Evolutionary conservation across 2,888 invertebrate species (phyloP).

Genomic region (Siphlonurus alternatus): DNA sequence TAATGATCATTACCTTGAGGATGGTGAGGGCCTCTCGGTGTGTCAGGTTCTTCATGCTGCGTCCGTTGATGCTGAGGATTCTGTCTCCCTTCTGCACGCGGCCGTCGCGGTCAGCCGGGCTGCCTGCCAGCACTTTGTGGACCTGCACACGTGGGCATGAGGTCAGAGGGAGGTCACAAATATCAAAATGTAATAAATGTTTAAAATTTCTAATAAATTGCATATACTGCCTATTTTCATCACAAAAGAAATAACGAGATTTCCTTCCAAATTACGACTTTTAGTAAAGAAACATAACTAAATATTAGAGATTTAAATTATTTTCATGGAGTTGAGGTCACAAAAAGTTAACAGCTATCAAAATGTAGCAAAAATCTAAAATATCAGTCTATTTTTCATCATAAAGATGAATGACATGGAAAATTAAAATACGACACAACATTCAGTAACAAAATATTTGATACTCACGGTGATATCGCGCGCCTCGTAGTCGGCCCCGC

Average conservation of each 20-base stretch:
- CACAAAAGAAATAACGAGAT: too few species aligned
- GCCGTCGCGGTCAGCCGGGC: slow-evolving; percentile 75
- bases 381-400: too few species aligned
- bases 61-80: slow-evolving; percentile 77
- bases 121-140: slow-evolving; percentile 70
- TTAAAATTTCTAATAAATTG: slow-evolving; percentile 3
- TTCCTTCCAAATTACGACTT: too few species aligned
- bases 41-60: slow-evolving; percentile 62
- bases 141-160: slow-evolving; percentile 36
- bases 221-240: not conserved
- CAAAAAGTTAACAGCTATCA: too few species aligned
- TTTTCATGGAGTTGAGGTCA: too few species aligned
- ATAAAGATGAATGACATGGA: too few species aligned
- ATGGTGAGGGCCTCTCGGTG: slow-evolving; percentile 76
- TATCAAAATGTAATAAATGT: not conserved
- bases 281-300: too few species aligned
- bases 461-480: slow-evolving; percentile 77
- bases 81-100: slow-evolving; percentile 72
- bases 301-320: too few species aligned
- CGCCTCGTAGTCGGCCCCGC: slow-evolving; percentile 78
- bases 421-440: not conserved
- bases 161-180: not conserved
- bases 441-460: not conserved
- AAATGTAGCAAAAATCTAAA: too few species aligned
- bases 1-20: slow-evolving; percentile 45